These are phyloP conservation scores for Aphyosemion australe DNA, from an alignment of 2,113 vertebrate species.

Conservation along the genomic window DNA sequence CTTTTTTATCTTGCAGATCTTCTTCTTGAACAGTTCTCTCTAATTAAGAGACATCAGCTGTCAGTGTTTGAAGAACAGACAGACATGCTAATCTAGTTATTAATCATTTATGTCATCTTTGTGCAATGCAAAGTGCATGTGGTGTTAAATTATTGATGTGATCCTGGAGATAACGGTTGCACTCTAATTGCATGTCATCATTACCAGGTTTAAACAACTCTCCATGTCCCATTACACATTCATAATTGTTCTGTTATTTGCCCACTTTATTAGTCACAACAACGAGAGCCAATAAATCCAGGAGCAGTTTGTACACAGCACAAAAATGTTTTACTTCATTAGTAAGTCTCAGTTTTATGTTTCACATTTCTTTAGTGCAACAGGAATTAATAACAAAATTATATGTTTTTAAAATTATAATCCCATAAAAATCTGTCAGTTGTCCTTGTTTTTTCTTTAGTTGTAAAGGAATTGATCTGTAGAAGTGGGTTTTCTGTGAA, in stretches of 20 bases:
- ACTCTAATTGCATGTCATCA: constrained; percentile 75
- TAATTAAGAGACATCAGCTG: constrained; percentile 52
- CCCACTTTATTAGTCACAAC: constrained; percentile 68
- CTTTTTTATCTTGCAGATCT: constrained; percentile 11
- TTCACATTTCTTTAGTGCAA: no score
- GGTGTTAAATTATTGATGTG: constrained; percentile 73
- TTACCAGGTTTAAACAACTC: constrained; percentile 69
- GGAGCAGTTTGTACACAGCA: constrained; percentile 1
- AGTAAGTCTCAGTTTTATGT: neutral
- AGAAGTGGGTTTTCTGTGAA: no score
- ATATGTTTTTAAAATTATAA: no score
- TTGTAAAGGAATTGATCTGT: no score
- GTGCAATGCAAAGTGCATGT: constrained; percentile 47
- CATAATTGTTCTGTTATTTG: constrained; percentile 70
- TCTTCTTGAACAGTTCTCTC: constrained; percentile 25
- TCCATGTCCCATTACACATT: constrained; percentile 68
- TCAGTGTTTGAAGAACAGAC: constrained; percentile 41
- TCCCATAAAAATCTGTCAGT: no score
- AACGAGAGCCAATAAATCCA: constrained; percentile 38
- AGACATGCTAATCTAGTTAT: constrained; percentile 47
- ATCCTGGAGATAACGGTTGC: constrained; percentile 64
- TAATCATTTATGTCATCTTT: constrained; percentile 61
- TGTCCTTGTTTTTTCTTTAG: no score
- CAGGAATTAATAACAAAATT: no score
- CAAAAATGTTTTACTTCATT: neutral